phyloP scores from a whole-genome alignment of 2,888 invertebrate species.

The Teinopalpus imperialis region DNA sequence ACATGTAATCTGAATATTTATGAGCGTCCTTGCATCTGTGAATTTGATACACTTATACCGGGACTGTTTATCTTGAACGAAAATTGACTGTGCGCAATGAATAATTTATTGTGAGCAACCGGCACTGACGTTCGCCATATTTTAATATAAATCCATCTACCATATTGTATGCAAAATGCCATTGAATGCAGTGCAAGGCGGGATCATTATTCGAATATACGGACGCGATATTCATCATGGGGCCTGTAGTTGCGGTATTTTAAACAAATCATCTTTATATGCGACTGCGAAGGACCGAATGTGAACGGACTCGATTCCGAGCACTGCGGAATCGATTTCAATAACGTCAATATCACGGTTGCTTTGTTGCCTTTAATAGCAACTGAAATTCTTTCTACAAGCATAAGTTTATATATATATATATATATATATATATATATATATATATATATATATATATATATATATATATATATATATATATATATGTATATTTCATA shows the following conservation, averaged over 20 bases:
- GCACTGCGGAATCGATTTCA: constrained; percentile 55
- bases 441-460: no score
- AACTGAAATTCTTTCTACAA: constrained; percentile 2
- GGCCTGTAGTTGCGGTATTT: constrained; percentile 66
- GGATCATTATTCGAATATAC: constrained; percentile 80
- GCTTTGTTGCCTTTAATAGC: constrained; percentile 18
- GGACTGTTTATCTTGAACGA: constrained; percentile 68
- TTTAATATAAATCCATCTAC: constrained; percentile 81
- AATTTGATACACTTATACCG: constrained; percentile 64
- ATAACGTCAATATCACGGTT: constrained; percentile 42
- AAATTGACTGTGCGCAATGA: constrained; percentile 79
- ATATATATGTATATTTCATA: no score
- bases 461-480: no score
- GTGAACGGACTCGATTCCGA: constrained; percentile 41
- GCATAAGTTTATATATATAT: neutral
- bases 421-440: no score
- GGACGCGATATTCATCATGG: constrained; percentile 78
- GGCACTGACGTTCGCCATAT: constrained; percentile 77
- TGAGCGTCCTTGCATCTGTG: constrained; percentile 60
- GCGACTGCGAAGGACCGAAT: constrained; percentile 43
- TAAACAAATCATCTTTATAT: constrained; percentile 80
- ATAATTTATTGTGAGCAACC: constrained; percentile 79
- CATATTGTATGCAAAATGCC: constrained; percentile 82
- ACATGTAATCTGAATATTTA: constrained; percentile 78
- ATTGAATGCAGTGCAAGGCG: constrained; percentile 78